A percentile compares a stretch with the other conserved stretches of the same genome.
Evolutionary conservation across 1,140 invertebrate species (phyloP).

Genomic region (Leptoteleia sp.): DNA sequence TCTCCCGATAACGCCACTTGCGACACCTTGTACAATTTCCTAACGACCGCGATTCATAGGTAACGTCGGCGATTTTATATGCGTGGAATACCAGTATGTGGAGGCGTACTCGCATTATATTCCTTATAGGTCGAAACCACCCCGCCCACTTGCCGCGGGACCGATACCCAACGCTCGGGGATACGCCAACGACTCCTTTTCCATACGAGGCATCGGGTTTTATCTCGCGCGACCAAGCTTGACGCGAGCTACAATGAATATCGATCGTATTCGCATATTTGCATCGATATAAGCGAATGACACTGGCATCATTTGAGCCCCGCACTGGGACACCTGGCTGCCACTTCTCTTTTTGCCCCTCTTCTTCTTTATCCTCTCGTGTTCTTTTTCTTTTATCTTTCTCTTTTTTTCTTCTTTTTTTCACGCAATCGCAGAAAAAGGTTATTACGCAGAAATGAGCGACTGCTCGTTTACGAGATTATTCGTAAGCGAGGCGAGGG

Average conservation of each 20-base stretch:
- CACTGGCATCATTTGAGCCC: slow-evolving; percentile 58
- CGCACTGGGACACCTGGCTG: slow-evolving; percentile 41
- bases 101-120: slow-evolving; percentile 78
- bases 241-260: slow-evolving; percentile 61
- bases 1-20: slow-evolving; percentile 65
- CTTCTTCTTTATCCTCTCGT: too few relatives aligned
- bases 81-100: slow-evolving; percentile 67
- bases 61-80: slow-evolving; percentile 68
- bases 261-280: slow-evolving; percentile 63
- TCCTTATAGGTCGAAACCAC: slow-evolving; percentile 77
- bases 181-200: slow-evolving; percentile 78
- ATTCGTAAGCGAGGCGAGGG: background rate
- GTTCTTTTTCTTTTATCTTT: too few relatives aligned
- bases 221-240: slow-evolving; percentile 64
- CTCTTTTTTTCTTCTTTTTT: slow-evolving; percentile 19
- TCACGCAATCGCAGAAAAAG: slow-evolving; percentile 14
- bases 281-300: slow-evolving; percentile 61
- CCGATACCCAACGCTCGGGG: slow-evolving; percentile 75
- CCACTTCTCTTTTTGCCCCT: too few relatives aligned
- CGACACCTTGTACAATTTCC: slow-evolving; percentile 68
- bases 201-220: slow-evolving; percentile 70
- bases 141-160: slow-evolving; percentile 76
- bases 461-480: slow-evolving; percentile 23
- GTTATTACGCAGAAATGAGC: slow-evolving; percentile 42
- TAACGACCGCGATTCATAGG: slow-evolving; percentile 69